These are phyloP conservation scores for Cyanistes caeruleus DNA, from an alignment of 2,113 vertebrate species.

Conservation along the genomic window DNA sequence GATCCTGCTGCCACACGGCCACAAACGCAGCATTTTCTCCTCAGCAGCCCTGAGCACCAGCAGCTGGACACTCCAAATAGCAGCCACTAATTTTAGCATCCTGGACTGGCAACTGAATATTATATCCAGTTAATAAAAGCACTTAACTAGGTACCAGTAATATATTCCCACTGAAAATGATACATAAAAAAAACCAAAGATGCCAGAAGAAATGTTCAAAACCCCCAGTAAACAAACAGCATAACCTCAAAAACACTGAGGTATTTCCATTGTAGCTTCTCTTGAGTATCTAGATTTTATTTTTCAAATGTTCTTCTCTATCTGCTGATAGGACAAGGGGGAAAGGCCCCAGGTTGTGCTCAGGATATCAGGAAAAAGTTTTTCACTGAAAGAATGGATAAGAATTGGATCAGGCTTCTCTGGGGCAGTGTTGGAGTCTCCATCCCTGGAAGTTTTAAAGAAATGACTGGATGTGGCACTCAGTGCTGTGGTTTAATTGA, in stretches of 20 bases:
- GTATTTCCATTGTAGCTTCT: neutral
- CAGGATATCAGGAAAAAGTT: neutral
- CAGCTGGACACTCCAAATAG: constrained; percentile 9
- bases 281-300: neutral
- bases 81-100: neutral
- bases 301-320: neutral
- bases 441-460: neutral
- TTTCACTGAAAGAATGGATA: neutral
- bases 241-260: accelerated
- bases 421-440: neutral
- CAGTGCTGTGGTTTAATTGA: neutral
- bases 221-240: neutral
- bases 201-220: neutral
- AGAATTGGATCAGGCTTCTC: neutral
- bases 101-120: neutral
- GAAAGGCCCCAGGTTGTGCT: neutral
- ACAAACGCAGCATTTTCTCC: neutral
- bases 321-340: neutral
- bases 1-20: accelerated
- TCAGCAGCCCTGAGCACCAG: neutral
- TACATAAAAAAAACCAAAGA: neutral
- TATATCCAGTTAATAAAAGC: neutral
- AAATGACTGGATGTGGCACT: neutral
- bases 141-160: neutral
- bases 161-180: neutral